These are phyloP conservation scores for Listronotus bonariensis DNA, from an alignment of 1,140 invertebrate species.

Conservation along the genomic window DNA sequence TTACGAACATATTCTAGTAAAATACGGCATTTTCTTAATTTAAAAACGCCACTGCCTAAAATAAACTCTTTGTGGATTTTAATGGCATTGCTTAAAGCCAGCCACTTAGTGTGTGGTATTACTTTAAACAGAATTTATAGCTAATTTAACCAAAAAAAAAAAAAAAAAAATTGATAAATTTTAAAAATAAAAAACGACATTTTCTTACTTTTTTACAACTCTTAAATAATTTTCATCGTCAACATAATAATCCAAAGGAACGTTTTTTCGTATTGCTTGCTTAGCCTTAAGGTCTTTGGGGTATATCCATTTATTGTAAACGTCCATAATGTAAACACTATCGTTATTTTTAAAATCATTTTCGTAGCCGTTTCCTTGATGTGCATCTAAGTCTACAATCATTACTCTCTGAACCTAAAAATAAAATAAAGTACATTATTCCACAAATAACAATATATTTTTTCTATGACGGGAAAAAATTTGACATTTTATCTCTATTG, in stretches of 20 bases:
- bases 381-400: conserved; percentile 89
- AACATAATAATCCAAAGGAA: conserved; percentile 69
- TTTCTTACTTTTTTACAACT: conserved; percentile 67
- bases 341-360: conserved; percentile 74
- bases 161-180: too few relatives aligned
- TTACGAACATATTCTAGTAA: too few relatives aligned
- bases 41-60: too few relatives aligned
- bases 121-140: too few relatives aligned
- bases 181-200: conserved; percentile 2
- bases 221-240: conserved; percentile 75
- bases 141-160: too few relatives aligned
- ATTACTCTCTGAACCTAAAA: conserved; percentile 67
- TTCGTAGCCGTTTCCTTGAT: conserved; percentile 88
- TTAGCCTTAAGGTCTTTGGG: conserved; percentile 78
- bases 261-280: conserved; percentile 71
- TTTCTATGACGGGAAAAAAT: too few relatives aligned
- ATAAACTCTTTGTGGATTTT: too few relatives aligned
- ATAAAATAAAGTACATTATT: background rate
- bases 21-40: too few relatives aligned
- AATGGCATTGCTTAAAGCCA: too few relatives aligned
- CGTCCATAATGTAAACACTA: conserved; percentile 84
- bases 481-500: too few relatives aligned
- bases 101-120: too few relatives aligned
- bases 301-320: conserved; percentile 84
- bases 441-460: too few relatives aligned